These are phyloP conservation scores for Calameuta idolon DNA, from an alignment of 2,888 invertebrate species.

Conservation along the genomic window DNA sequence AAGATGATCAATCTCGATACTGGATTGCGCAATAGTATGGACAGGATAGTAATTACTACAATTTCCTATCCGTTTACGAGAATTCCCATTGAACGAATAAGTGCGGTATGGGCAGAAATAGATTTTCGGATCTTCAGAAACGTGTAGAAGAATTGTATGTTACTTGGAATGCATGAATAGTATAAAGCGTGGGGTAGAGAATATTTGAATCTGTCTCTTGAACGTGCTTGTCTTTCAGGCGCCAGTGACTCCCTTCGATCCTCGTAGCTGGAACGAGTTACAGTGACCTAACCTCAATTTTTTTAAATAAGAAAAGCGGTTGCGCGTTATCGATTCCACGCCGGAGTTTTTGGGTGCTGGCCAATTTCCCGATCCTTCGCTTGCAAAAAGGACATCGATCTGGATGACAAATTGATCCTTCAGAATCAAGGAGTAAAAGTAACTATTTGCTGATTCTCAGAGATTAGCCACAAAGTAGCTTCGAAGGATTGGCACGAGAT, in stretches of 20 bases:
- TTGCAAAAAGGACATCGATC: not conserved
- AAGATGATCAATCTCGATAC: not conserved
- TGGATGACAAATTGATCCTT: not conserved
- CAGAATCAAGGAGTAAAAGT: not conserved
- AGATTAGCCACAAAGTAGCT: not conserved
- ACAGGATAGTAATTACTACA: not conserved
- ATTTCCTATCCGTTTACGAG: not conserved
- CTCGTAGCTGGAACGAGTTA: not conserved
- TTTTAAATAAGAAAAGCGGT: not conserved
- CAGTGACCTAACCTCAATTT: slow-evolving; percentile 7
- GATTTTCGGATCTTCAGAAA: not conserved
- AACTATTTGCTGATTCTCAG: not conserved
- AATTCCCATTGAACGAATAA: not conserved
- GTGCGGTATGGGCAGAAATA: not conserved
- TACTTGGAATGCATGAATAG: not conserved
- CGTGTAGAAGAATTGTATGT: not conserved
- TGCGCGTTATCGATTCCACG: not conserved
- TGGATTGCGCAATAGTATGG: not conserved
- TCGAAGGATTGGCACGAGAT: not conserved
- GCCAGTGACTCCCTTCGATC: not conserved
- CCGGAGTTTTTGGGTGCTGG: not conserved
- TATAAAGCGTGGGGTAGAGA: not conserved
- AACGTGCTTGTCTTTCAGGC: not conserved
- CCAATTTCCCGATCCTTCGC: not conserved
- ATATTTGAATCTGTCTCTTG: not conserved